A percentile compares a stretch with the other conserved stretches of the same genome.
phyloP scores from a whole-genome alignment of 2,888 invertebrate species.

The Orthosia cruda region DNA sequence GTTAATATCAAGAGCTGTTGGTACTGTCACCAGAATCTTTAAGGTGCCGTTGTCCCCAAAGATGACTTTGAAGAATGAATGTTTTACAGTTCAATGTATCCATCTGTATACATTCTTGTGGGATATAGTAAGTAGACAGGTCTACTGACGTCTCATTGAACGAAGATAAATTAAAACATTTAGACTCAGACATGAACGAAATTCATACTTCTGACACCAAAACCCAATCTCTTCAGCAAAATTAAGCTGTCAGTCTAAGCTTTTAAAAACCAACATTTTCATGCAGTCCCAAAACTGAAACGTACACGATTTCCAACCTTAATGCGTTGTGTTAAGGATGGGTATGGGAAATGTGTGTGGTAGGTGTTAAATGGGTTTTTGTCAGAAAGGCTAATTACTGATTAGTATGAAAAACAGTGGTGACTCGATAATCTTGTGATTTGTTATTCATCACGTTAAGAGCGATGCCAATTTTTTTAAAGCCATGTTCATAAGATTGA shows the following conservation, averaged over 20 bases:
- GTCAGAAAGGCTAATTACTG: conserved; percentile 54
- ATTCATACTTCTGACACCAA: conserved; percentile 28
- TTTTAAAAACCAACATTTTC: conserved; percentile 4
- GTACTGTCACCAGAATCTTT: not conserved
- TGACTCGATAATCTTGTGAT: conserved; percentile 49
- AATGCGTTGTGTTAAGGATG: not conserved
- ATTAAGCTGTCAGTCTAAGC: conserved; percentile 49
- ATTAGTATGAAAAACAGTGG: conserved; percentile 50
- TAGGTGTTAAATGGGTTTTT: conserved; percentile 11
- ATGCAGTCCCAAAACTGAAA: conserved; percentile 1
- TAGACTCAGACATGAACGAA: conserved; percentile 24
- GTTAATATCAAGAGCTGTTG: not conserved
- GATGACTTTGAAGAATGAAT: not conserved
- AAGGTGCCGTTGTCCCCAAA: not conserved
- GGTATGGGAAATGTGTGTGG: not conserved
- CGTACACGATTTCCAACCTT: conserved; percentile 24
- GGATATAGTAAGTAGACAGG: conserved; percentile 19
- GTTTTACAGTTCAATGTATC: conserved; percentile 4
- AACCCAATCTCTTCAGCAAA: conserved; percentile 52
- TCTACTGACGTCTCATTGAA: conserved; percentile 24
- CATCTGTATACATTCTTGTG: not conserved
- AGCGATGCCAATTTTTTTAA: conserved; percentile 48
- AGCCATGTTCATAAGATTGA: conserved; percentile 13
- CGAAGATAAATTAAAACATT: conserved; percentile 45
- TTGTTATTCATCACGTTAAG: conserved; percentile 32